Percentiles rank a stretch among this genome's conserved stretches.
These are phyloP conservation scores for Tauraco erythrolophus DNA, from an alignment of 2,113 vertebrate species.

Conservation along the genomic window DNA sequence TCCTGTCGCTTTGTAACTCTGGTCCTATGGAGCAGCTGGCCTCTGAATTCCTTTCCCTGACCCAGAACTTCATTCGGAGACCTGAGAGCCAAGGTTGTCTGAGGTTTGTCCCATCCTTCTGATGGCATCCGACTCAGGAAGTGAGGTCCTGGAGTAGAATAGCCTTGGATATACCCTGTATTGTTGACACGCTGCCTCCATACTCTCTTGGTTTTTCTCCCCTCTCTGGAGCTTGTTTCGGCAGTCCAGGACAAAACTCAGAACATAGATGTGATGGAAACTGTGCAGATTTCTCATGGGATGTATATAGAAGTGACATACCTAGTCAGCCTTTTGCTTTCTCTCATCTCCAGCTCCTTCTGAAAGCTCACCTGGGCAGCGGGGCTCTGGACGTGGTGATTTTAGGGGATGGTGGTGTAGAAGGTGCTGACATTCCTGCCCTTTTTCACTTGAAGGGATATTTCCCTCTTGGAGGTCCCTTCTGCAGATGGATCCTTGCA, in stretches of 20 bases:
- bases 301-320: fast-evolving
- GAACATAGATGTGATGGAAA: neutral
- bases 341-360: neutral
- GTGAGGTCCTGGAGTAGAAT: neutral
- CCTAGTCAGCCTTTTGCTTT: neutral
- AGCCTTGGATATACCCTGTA: no score
- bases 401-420: neutral
- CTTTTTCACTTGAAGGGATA: neutral
- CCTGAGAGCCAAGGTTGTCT: no score
- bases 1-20: no score
- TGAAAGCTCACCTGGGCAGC: no score
- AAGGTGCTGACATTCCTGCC: neutral
- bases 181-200: neutral
- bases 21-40: no score
- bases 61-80: no score
- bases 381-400: neutral
- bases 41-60: no score
- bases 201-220: neutral
- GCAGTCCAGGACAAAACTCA: neutral
- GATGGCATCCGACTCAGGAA: neutral
- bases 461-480: neutral
- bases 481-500: neutral
- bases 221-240: neutral
- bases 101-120: neutral
- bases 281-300: neutral